phyloP scores from a whole-genome alignment of 35 echinoderm and acorn worm genomes.

The Ophiothrix spiculata region DNA sequence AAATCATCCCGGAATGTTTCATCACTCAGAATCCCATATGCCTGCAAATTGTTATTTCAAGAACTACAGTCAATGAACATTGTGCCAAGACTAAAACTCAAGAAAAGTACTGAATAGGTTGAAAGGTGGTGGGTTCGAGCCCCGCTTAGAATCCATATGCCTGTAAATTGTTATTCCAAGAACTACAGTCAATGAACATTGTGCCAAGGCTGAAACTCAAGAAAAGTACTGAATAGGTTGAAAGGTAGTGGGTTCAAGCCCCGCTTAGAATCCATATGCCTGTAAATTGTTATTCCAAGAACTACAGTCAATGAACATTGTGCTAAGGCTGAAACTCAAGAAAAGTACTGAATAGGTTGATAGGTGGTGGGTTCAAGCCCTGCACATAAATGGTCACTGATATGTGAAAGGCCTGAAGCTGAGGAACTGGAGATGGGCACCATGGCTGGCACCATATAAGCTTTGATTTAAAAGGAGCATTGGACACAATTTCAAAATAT shows the following conservation, averaged over 20 bases:
- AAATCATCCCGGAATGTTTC: conserved; percentile 85
- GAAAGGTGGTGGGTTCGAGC: no score
- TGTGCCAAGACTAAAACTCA: conserved; percentile 76
- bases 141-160: conserved; percentile 94
- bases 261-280: conserved; percentile 90
- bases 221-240: no score
- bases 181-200: conserved; percentile 98
- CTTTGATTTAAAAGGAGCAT: no score
- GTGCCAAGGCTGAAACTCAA: conserved; percentile 80
- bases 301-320: conserved; percentile 97
- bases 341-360: no score
- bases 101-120: no score
- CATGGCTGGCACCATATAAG: no score
- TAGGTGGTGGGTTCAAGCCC: no score
- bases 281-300: conserved; percentile 98
- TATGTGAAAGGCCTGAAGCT: no score
- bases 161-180: conserved; percentile 96
- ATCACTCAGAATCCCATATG: conserved; percentile 76
- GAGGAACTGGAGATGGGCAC: no score
- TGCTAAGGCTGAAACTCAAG: conserved; percentile 76
- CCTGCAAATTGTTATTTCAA: conserved; percentile 95
- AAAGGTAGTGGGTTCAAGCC: no score
- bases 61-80: conserved; percentile 99
- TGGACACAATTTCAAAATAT: no score
- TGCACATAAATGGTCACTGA: no score